These are phyloP conservation scores for Protonibea diacanthus DNA, from an alignment of 2,797 vertebrate species.

Conservation along the genomic window DNA sequence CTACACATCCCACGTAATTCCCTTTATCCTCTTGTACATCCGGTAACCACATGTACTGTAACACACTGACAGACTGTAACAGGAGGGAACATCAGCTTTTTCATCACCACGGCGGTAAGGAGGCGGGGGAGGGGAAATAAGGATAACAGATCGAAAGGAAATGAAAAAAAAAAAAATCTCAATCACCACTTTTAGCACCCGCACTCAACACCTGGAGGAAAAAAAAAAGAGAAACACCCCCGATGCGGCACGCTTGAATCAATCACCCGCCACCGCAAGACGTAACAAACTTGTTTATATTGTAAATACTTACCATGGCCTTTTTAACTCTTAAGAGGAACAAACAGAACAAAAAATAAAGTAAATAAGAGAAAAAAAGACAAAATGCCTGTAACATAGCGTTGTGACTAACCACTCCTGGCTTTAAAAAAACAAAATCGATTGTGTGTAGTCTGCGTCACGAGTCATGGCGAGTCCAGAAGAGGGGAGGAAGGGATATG, in stretches of 20 bases:
- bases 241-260: conserved; percentile 36
- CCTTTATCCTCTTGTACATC: not conserved
- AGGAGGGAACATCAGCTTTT: conserved; percentile 8
- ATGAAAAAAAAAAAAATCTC: not conserved
- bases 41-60: conserved; percentile 77
- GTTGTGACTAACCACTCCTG: conserved; percentile 89
- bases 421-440: conserved; percentile 66
- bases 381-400: conserved; percentile 90
- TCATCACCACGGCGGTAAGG: not conserved
- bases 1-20: conserved; percentile 18
- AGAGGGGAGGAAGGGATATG: conserved; percentile 71
- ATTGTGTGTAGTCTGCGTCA: conserved; percentile 75
- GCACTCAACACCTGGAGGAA: conserved; percentile 34
- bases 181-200: conserved; percentile 44
- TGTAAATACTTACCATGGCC: conserved; percentile 95
- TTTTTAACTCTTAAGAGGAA: conserved; percentile 89
- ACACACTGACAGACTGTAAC: conserved; percentile 69
- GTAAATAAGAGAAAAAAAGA: conserved; percentile 57
- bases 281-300: conserved; percentile 90
- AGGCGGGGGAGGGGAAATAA: not conserved
- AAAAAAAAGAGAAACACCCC: not conserved
- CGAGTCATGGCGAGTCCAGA: conserved; percentile 66
- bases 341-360: conserved; percentile 68
- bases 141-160: not conserved
- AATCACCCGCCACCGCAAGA: conserved; percentile 71